These are phyloP conservation scores for Tragelaphus strepsiceros DNA, from an alignment of 2,113 vertebrate genomes.

Conservation along the genomic window DNA sequence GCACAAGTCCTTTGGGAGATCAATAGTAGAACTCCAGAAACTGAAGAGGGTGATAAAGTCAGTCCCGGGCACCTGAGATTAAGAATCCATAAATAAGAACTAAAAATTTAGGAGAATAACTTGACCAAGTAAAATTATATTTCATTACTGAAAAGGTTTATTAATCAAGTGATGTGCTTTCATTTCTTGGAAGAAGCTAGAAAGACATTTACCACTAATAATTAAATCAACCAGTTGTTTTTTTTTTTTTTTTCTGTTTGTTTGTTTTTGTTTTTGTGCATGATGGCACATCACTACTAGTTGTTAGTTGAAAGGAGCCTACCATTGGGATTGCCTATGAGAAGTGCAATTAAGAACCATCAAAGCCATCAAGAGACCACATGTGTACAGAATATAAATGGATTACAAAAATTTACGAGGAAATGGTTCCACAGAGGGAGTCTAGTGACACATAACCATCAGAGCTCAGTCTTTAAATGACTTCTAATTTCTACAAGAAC, in stretches of 20 bases:
- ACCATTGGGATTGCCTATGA: constrained; percentile 15
- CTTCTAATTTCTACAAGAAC: constrained; percentile 69
- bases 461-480: constrained; percentile 35
- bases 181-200: constrained; percentile 27
- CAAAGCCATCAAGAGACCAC: constrained; percentile 28
- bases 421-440: constrained; percentile 40
- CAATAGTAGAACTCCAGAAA: background rate
- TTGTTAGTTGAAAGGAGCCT: constrained; percentile 55
- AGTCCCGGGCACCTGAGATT: accelerated
- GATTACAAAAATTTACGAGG: constrained; percentile 53
- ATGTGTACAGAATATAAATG: constrained; percentile 37
- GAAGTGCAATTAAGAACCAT: constrained; percentile 57
- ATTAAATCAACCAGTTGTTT: constrained; percentile 20
- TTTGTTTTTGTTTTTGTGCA: background rate
- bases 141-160: background rate
- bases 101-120: background rate
- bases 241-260: background rate
- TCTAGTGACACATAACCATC: constrained; percentile 50
- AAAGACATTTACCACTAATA: background rate
- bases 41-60: background rate
- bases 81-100: background rate
- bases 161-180: constrained; percentile 24
- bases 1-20: background rate
- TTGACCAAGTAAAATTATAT: background rate
- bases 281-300: background rate